Percentiles rank a stretch among this genome's conserved stretches.
These are phyloP conservation scores for Brachionus rotundiformis DNA, from an alignment of 1,140 invertebrate genomes.

Conservation along the genomic window DNA sequence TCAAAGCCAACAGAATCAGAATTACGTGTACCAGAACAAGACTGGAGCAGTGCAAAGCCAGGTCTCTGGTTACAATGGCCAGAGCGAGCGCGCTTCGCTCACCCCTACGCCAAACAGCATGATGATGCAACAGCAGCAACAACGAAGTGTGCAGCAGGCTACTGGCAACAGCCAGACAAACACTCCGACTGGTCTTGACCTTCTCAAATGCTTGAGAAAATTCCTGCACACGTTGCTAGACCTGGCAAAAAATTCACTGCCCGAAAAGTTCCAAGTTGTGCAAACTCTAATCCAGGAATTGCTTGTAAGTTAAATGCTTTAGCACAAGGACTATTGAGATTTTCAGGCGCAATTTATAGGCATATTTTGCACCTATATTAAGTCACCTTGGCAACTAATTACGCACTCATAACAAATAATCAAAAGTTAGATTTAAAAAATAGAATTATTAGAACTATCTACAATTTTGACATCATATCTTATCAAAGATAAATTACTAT, in stretches of 20 bases:
- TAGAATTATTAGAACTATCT: too few relatives aligned
- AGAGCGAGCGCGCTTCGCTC: background rate
- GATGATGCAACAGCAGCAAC: conserved; percentile 37
- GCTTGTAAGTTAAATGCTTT: background rate
- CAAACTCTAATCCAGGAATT: conserved; percentile 43
- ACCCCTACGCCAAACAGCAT: background rate
- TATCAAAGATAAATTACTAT: too few relatives aligned
- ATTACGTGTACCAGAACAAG: conserved; percentile 22
- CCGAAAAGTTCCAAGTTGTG: conserved; percentile 41
- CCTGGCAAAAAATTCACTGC: conserved; percentile 46
- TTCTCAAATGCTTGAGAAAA: conserved; percentile 39
- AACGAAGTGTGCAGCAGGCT: background rate
- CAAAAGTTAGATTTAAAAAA: too few relatives aligned
- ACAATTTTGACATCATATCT: too few relatives aligned
- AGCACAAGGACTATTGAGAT: too few relatives aligned
- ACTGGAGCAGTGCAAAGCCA: background rate
- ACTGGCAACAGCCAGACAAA: background rate
- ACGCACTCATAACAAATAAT: too few relatives aligned
- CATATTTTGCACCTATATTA: too few relatives aligned
- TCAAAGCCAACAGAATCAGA: conserved; percentile 7
- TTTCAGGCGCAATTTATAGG: too few relatives aligned
- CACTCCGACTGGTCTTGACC: background rate
- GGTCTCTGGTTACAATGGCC: background rate
- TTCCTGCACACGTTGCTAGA: conserved; percentile 43
- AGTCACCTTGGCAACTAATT: too few relatives aligned